A percentile compares a stretch with the other conserved stretches of the same genome.
Conservation (phyloP, 2,888 invertebrate species). For the Pammene aurita region DNA sequence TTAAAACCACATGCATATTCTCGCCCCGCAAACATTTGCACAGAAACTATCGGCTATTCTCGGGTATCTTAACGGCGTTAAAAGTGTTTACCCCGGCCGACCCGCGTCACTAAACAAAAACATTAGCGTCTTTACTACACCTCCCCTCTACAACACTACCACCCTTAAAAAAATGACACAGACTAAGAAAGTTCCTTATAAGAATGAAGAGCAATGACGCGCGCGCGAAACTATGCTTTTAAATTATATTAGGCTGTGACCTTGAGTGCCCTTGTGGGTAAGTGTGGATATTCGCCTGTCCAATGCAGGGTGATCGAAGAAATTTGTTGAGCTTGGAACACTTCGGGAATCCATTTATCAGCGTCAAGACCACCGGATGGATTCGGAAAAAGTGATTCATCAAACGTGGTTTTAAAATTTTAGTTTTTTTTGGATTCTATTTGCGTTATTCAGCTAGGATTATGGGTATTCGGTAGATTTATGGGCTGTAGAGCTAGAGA, state of each 20-base stretch:
- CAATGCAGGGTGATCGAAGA: constrained; percentile 42
- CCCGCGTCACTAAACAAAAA: constrained; percentile 44
- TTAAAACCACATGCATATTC: constrained; percentile 33
- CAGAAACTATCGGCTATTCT: constrained; percentile 29
- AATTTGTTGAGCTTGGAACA: constrained; percentile 43
- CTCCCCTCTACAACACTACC: constrained; percentile 11
- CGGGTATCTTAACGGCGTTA: constrained; percentile 38
- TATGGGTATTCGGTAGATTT: constrained; percentile 19
- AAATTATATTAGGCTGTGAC: constrained; percentile 22
- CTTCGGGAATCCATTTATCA: constrained; percentile 43
- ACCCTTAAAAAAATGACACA: constrained; percentile 24
- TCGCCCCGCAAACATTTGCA: constrained; percentile 24
- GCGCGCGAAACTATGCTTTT: not conserved
- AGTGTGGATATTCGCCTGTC: constrained; percentile 34
- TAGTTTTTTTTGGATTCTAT: constrained; percentile 32
- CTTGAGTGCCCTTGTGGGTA: constrained; percentile 23
- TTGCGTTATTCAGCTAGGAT: constrained; percentile 28
- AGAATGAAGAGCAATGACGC: not conserved
- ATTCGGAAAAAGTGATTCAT: constrained; percentile 43
- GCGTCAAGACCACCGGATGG: constrained; percentile 38
- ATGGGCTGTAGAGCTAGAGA: not conserved
- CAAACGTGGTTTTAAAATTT: constrained; percentile 42
- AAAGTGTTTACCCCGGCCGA: constrained; percentile 43
- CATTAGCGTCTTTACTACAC: constrained; percentile 42
- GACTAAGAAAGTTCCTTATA: constrained; percentile 12